Percentiles rank a stretch among this genome's conserved stretches.
phyloP scores from a whole-genome alignment of 1,140 invertebrate species.

The Chionoecetes opilio region DNA sequence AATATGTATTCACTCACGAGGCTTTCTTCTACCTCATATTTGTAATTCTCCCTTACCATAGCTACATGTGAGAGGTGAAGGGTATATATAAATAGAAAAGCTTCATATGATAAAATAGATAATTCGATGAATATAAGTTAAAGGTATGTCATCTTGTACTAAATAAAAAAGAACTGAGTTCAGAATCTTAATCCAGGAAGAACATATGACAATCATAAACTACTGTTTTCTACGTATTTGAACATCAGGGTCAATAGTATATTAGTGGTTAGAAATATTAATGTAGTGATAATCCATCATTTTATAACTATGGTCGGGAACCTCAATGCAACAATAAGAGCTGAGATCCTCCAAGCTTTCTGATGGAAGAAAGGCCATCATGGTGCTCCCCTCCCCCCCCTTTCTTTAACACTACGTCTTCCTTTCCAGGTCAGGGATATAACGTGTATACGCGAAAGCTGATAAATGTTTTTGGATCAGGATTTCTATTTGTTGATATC shows the following conservation, averaged over 20 bases:
- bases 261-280: conserved; percentile 35
- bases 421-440: neutral
- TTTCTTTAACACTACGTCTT: neutral
- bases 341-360: conserved; percentile 33
- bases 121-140: too few species aligned
- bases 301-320: conserved; percentile 43
- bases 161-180: too few species aligned
- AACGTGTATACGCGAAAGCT: neutral
- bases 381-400: neutral
- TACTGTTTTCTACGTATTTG: conserved; percentile 45
- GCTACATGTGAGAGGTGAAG: too few species aligned
- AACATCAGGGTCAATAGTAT: conserved; percentile 67
- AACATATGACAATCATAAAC: conserved; percentile 52
- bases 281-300: conserved; percentile 59
- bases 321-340: conserved; percentile 71
- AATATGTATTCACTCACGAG: too few species aligned
- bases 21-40: too few species aligned
- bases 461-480: neutral
- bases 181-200: neutral
- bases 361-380: neutral
- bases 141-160: too few species aligned
- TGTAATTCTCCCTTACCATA: too few species aligned
- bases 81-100: neutral
- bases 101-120: too few species aligned
- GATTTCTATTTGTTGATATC: neutral